Conservation (phyloP, 2,888 invertebrate species). For the Ecdyonurus torrentis region DNA sequence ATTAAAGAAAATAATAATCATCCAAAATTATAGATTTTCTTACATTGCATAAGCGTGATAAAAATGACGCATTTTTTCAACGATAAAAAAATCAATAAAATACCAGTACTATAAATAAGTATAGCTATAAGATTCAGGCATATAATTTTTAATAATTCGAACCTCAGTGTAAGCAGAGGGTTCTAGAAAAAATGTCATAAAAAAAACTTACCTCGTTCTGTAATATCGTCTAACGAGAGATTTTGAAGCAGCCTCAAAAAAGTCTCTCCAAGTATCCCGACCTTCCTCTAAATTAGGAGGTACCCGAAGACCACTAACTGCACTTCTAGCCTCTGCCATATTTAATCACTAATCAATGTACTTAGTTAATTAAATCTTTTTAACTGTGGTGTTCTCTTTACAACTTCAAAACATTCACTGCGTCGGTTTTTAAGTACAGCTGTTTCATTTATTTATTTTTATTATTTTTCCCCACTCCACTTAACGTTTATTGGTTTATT, state of each 20-base stretch:
- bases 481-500: background rate
- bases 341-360: background rate
- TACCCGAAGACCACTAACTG: constrained; percentile 23
- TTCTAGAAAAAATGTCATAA: too few species aligned
- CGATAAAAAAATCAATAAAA: too few species aligned
- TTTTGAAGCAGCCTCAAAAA: constrained; percentile 22
- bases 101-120: too few species aligned
- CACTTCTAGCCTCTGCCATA: constrained; percentile 29
- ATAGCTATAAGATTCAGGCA: too few species aligned
- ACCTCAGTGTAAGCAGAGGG: too few species aligned
- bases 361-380: background rate
- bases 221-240: constrained; percentile 23
- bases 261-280: constrained; percentile 21
- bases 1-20: too few species aligned
- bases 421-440: background rate
- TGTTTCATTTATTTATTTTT: background rate
- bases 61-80: too few species aligned
- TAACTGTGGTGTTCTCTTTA: background rate
- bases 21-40: too few species aligned
- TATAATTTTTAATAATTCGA: too few species aligned
- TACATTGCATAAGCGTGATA: too few species aligned
- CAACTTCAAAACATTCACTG: background rate
- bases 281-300: constrained; percentile 23
- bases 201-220: constrained; percentile 21
- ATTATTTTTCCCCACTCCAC: background rate